phyloP scores from a whole-genome alignment of 2,113 vertebrate species.

The Neomonachus schauinslandi region DNA sequence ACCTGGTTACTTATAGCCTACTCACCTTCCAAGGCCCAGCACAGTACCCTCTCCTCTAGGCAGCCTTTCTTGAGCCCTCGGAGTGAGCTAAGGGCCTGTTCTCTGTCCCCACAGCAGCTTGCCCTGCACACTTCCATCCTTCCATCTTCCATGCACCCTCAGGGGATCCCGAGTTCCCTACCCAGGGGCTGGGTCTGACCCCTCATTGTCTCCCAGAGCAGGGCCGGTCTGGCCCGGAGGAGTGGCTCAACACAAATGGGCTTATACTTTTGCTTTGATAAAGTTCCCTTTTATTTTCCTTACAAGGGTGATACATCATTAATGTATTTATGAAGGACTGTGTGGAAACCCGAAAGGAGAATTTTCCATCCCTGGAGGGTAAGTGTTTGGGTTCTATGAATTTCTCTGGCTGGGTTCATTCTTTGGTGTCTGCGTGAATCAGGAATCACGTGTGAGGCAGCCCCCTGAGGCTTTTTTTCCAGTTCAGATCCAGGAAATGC shows the following conservation, averaged over 20 bases:
- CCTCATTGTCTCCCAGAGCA: not conserved
- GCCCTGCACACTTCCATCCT: not conserved
- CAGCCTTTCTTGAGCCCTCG: not conserved
- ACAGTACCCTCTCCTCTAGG: not conserved
- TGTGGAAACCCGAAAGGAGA: conserved; percentile 3
- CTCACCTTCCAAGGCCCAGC: not conserved
- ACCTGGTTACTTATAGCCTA: not conserved
- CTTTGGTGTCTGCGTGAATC: conserved; percentile 65
- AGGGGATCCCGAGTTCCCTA: not conserved
- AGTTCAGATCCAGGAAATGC: conserved; percentile 59
- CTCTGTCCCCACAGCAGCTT: not conserved
- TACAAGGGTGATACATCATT: not conserved
- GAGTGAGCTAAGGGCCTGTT: not conserved
- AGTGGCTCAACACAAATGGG: not conserved
- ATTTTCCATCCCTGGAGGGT: conserved; percentile 44
- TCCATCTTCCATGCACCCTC: too few relatives aligned
- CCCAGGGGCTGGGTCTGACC: not conserved
- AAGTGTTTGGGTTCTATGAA: not conserved
- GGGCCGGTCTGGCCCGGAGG: not conserved
- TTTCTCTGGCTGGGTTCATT: not conserved
- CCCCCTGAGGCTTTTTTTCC: conserved; percentile 1
- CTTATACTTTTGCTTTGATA: conserved; percentile 39
- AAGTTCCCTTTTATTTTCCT: not conserved
- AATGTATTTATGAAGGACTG: not conserved
- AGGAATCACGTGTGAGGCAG: conserved; percentile 59